phyloP scores from a whole-genome alignment of 2,888 invertebrate species.

The Lottia scabra region DNA sequence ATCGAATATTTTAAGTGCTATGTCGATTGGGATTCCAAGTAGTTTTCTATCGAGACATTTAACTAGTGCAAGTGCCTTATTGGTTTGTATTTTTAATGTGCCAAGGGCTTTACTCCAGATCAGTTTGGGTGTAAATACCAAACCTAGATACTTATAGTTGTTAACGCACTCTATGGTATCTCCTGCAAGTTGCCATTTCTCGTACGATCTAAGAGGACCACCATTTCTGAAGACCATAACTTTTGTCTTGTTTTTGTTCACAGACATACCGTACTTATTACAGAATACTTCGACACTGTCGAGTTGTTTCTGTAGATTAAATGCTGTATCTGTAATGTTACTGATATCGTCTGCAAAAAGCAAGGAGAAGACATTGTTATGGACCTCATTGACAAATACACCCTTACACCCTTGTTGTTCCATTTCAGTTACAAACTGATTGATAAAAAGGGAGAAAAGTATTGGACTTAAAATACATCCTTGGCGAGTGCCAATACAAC shows the following conservation, averaged over 20 bases:
- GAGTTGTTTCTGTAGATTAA: constrained; percentile 14
- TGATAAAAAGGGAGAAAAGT: constrained; percentile 1
- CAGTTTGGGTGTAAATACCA: constrained; percentile 10
- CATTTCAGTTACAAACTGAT: not conserved
- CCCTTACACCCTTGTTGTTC: not conserved
- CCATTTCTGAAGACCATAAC: not conserved
- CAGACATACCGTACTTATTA: constrained; percentile 6
- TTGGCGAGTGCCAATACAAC: constrained; percentile 1
- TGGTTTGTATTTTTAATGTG: constrained; percentile 9
- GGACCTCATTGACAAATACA: not conserved
- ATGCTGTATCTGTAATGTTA: constrained; percentile 12
- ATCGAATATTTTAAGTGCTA: not conserved
- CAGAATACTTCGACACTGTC: constrained; percentile 12
- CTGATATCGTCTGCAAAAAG: constrained; percentile 19
- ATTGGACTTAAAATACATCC: constrained; percentile 7
- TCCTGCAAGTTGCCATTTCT: not conserved
- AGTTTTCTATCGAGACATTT: not conserved
- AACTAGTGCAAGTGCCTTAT: constrained; percentile 8
- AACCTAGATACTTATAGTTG: constrained; percentile 11
- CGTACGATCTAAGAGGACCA: not conserved
- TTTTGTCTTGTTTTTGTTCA: constrained; percentile 5
- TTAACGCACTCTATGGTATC: not conserved
- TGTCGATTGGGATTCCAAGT: not conserved
- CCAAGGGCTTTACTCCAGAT: not conserved
- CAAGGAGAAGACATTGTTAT: constrained; percentile 9